Conservation (phyloP, 2,797 vertebrate species). For the Coendou prehensilis region DNA sequence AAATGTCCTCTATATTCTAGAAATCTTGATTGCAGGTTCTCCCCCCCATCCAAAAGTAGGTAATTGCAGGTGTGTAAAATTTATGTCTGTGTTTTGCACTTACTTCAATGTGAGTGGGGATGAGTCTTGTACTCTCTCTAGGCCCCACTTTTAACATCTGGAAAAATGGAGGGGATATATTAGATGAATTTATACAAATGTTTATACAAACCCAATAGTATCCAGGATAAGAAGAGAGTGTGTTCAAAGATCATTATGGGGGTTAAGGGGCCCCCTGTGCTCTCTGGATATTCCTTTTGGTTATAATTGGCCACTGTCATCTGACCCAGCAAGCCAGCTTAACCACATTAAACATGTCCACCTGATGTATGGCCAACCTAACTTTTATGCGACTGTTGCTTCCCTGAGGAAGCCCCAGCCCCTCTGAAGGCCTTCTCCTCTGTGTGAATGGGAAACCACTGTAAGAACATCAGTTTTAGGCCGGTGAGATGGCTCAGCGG, state of each 20-base stretch:
- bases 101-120: background rate
- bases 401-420: slow-evolving; percentile 91
- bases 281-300: slow-evolving; percentile 90
- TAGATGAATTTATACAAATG: background rate
- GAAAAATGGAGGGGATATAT: background rate
- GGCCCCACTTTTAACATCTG: no score
- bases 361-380: slow-evolving; percentile 90
- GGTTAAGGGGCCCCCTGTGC: slow-evolving; percentile 88
- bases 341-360: slow-evolving; percentile 90
- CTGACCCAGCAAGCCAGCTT: slow-evolving; percentile 58
- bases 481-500: no score
- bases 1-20: background rate
- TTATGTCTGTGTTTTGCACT: background rate
- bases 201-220: background rate
- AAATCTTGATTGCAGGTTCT: background rate
- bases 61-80: background rate
- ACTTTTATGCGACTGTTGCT: slow-evolving; percentile 92
- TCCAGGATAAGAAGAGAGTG: background rate
- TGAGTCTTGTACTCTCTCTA: background rate
- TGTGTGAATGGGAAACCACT: slow-evolving; percentile 85
- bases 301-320: slow-evolving; percentile 90
- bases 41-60: background rate
- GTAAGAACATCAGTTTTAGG: slow-evolving; percentile 77
- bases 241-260: slow-evolving; percentile 12
- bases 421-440: slow-evolving; percentile 92